A percentile compares a stretch with the other conserved stretches of the same genome.
These are phyloP conservation scores for Ormyrus rosae DNA, from an alignment of 2,888 invertebrate genomes.

Conservation along the genomic window DNA sequence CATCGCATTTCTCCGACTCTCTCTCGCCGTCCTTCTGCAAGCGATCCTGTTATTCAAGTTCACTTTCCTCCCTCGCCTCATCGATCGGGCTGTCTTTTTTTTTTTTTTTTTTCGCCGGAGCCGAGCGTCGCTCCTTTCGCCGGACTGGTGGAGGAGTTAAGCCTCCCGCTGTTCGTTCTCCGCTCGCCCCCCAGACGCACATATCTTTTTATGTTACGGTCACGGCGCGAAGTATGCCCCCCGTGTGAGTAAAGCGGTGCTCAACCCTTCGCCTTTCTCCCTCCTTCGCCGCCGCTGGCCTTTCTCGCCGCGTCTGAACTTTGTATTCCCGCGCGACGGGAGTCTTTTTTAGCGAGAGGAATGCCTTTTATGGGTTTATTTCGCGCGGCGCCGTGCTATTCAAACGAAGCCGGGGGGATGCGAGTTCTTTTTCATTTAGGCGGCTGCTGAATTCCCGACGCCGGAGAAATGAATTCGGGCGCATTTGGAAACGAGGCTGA, in stretches of 20 bases:
- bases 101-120: neutral
- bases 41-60: conserved; percentile 4
- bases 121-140: neutral
- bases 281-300: neutral
- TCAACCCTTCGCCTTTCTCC: neutral
- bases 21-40: neutral
- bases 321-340: too few relatives aligned
- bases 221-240: conserved; percentile 3
- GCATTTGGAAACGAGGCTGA: conserved; percentile 29
- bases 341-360: conserved; percentile 11
- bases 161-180: conserved; percentile 8
- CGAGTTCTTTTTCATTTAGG: conserved; percentile 44
- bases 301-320: neutral
- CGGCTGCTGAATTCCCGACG: conserved; percentile 19
- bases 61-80: neutral
- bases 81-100: conserved; percentile 8
- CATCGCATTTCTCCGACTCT: neutral
- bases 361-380: conserved; percentile 17
- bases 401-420: neutral
- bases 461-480: conserved; percentile 28
- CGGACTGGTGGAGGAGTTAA: neutral
- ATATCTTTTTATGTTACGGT: conserved; percentile 57
- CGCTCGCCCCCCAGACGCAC: conserved; percentile 50
- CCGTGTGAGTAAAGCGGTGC: conserved; percentile 13
- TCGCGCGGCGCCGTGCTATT: neutral